Conservation (phyloP, 2,888 invertebrate species). For the Ectemnius continuus region DNA sequence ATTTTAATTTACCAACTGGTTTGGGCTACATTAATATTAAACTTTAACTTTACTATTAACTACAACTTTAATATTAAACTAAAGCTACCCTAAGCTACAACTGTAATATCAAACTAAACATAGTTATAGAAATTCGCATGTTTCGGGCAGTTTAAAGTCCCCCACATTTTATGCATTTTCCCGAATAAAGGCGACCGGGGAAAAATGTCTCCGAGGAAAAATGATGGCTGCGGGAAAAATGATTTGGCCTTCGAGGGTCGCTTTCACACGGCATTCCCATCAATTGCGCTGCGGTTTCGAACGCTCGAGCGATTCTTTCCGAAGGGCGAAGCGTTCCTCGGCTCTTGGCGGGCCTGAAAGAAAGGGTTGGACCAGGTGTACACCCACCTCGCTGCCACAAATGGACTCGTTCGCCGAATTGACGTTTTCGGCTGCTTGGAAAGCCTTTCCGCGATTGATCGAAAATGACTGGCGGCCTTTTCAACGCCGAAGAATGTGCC, state of each 20-base stretch:
- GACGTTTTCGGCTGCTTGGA: constrained; percentile 46
- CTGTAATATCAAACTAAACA: too few relatives aligned
- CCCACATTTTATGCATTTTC: neutral
- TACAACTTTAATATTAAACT: too few relatives aligned
- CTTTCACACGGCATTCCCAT: constrained; percentile 32
- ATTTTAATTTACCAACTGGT: too few relatives aligned
- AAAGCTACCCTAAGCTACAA: too few relatives aligned
- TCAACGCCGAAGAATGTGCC: neutral
- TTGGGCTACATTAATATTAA: too few relatives aligned
- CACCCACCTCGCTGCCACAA: constrained; percentile 44
- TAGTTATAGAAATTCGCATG: too few relatives aligned
- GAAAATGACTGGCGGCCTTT: constrained; percentile 42
- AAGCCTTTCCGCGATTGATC: constrained; percentile 18
- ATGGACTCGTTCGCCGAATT: constrained; percentile 54
- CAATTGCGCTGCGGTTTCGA: constrained; percentile 16
- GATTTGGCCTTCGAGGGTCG: constrained; percentile 32
- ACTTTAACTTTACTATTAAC: too few relatives aligned
- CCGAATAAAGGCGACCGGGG: neutral
- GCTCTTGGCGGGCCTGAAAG: constrained; percentile 19
- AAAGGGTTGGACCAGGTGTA: constrained; percentile 57
- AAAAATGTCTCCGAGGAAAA: constrained; percentile 11
- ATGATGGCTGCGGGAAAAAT: constrained; percentile 8
- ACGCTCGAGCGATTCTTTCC: constrained; percentile 39
- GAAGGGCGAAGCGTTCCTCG: constrained; percentile 9
- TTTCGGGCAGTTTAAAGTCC: too few relatives aligned